Conservation (phyloP, 2,888 invertebrate genomes). For the Drosophila subsilvestris region DNA sequence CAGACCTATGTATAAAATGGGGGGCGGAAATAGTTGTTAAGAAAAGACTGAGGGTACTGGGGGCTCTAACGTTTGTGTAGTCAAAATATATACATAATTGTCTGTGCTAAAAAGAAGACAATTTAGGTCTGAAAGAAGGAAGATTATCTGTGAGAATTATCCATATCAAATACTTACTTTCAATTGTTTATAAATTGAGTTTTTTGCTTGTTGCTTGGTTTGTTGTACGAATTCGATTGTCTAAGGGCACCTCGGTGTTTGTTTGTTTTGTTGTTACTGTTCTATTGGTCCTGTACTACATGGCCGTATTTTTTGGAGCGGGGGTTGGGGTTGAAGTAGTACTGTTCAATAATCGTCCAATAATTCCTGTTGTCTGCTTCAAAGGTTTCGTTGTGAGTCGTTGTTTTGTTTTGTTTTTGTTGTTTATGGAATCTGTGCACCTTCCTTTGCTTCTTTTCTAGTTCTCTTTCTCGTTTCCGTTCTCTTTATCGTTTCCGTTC, state of each 20-base stretch:
- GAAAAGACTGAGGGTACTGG: too few species aligned
- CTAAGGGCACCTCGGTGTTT: slow-evolving; percentile 56
- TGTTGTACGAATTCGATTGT: slow-evolving; percentile 47
- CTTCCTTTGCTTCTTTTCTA: slow-evolving; percentile 8
- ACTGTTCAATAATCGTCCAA: neutral
- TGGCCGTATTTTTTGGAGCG: slow-evolving; percentile 2
- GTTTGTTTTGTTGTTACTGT: slow-evolving; percentile 17
- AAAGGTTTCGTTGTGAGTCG: slow-evolving; percentile 32
- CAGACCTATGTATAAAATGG: neutral
- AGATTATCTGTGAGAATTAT: neutral
- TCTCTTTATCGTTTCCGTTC: too few species aligned
- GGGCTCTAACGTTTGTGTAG: too few species aligned
- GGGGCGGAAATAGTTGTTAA: too few species aligned
- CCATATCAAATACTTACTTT: slow-evolving; percentile 27
- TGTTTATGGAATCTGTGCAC: slow-evolving; percentile 3
- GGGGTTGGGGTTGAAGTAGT: neutral
- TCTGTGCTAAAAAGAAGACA: too few species aligned
- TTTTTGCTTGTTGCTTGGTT: slow-evolving; percentile 13
- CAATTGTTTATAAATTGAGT: slow-evolving; percentile 35
- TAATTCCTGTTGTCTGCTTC: neutral
- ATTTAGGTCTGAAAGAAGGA: too few species aligned
- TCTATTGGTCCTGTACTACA: slow-evolving; percentile 9
- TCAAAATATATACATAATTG: too few species aligned
- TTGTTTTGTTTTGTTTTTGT: slow-evolving; percentile 17
- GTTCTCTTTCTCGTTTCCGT: neutral